Percentiles rank a stretch among this genome's conserved stretches.
Conservation (phyloP, 2,888 invertebrate species). For the Macrostomum cliftonense region DNA sequence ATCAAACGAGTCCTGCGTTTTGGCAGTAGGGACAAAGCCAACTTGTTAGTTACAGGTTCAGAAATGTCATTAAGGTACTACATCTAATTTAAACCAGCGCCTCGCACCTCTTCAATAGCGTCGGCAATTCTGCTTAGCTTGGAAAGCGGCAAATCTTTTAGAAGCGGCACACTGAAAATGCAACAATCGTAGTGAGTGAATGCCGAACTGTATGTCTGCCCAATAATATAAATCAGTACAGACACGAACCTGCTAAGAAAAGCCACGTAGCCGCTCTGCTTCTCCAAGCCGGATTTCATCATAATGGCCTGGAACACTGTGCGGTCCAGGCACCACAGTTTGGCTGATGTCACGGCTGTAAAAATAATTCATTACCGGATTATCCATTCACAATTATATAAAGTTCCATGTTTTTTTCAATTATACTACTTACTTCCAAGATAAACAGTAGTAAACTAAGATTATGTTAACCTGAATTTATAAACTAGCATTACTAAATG, state of each 20-base stretch:
- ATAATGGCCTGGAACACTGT: slow-evolving; percentile 10
- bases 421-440: no score
- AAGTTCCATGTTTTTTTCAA: no score
- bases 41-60: no score
- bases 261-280: slow-evolving; percentile 78
- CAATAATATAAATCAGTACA: background rate
- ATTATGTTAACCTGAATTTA: no score
- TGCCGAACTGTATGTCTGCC: background rate
- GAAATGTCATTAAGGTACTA: no score
- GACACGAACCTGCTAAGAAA: slow-evolving; percentile 64
- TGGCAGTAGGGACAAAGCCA: no score
- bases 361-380: no score
- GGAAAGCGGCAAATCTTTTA: slow-evolving; percentile 52
- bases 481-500: no score
- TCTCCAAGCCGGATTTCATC: slow-evolving; percentile 65
- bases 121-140: slow-evolving; percentile 64
- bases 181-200: background rate
- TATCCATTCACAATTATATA: no score
- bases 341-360: slow-evolving; percentile 6
- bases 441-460: no score
- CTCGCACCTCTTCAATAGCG: slow-evolving; percentile 51
- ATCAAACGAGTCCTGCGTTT: slow-evolving; percentile 62
- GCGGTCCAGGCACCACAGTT: slow-evolving; percentile 8
- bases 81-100: background rate
- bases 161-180: slow-evolving; percentile 49